Percentiles rank a stretch among this genome's conserved stretches.
Conservation (phyloP, 2,888 invertebrate genomes). For the Polyploca ridens region DNA sequence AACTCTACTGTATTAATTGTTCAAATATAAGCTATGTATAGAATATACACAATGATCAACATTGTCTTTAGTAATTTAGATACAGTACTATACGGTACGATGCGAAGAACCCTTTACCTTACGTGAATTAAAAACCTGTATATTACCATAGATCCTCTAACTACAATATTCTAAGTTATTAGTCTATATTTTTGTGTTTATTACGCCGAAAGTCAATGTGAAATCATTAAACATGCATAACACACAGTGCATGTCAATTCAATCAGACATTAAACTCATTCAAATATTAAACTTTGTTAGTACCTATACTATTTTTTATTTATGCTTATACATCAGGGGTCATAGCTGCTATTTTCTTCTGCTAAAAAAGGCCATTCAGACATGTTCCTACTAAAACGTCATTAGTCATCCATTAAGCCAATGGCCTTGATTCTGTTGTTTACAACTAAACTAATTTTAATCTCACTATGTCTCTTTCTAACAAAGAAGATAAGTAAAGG, state of each 20-base stretch:
- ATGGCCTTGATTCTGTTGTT: too few relatives aligned
- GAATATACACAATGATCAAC: not conserved
- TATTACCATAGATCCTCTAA: too few relatives aligned
- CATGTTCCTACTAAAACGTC: too few relatives aligned
- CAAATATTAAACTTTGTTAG: not conserved
- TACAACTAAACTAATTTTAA: too few relatives aligned
- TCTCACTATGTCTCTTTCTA: too few relatives aligned
- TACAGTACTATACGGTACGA: not conserved
- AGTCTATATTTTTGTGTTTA: too few relatives aligned
- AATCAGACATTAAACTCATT: not conserved
- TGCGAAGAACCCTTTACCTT: not conserved
- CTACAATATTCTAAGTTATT: not conserved
- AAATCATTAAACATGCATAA: too few relatives aligned
- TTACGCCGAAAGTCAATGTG: not conserved
- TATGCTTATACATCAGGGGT: too few relatives aligned
- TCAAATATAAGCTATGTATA: not conserved
- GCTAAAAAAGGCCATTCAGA: too few relatives aligned
- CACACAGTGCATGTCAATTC: not conserved
- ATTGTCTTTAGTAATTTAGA: not conserved
- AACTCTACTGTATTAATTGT: not conserved
- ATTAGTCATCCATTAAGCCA: too few relatives aligned
- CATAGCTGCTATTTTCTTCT: too few relatives aligned
- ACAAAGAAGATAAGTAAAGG: too few relatives aligned
- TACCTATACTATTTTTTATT: not conserved
- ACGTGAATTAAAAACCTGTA: not conserved